Conservation (phyloP, 2,797 vertebrate genomes). For the Discoglossus pictus region DNA sequence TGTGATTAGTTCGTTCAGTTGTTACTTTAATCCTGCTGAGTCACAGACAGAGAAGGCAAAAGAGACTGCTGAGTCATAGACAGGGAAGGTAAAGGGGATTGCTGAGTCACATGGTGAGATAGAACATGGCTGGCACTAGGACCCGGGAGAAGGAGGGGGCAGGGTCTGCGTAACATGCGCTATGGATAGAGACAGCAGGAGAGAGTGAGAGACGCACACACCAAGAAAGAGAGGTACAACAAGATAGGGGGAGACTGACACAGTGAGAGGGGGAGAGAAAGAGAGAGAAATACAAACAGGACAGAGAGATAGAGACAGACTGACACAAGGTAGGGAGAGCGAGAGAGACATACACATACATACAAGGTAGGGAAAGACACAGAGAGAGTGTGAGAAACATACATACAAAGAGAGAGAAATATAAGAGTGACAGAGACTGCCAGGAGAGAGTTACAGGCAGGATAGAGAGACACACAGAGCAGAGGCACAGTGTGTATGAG, state of each 20-base stretch:
- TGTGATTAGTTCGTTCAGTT: not conserved
- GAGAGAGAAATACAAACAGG: constrained; percentile 7
- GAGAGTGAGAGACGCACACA: too few species aligned
- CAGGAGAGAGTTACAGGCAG: too few species aligned
- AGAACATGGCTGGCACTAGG: constrained; percentile 2
- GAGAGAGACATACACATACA: not conserved
- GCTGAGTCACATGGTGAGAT: too few species aligned
- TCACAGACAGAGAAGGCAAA: not conserved
- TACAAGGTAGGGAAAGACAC: not conserved
- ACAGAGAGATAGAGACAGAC: not conserved
- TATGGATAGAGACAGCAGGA: not conserved
- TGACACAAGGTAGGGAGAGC: not conserved
- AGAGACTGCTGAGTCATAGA: too few species aligned
- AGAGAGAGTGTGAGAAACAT: not conserved
- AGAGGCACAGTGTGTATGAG: too few species aligned
- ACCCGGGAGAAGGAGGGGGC: constrained; percentile 1
- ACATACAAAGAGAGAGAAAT: too few species aligned
- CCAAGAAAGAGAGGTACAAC: too few species aligned
- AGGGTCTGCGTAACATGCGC: constrained; percentile 13
- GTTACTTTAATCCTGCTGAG: constrained; percentile 13
- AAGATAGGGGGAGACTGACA: not conserved
- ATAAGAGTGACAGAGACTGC: too few species aligned
- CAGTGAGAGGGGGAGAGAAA: not conserved
- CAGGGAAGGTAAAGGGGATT: too few species aligned
- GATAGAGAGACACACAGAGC: too few species aligned